Base-by-base conservation (phyloP, 2,888 invertebrate species). In the Mylabris sibirica region DNA sequence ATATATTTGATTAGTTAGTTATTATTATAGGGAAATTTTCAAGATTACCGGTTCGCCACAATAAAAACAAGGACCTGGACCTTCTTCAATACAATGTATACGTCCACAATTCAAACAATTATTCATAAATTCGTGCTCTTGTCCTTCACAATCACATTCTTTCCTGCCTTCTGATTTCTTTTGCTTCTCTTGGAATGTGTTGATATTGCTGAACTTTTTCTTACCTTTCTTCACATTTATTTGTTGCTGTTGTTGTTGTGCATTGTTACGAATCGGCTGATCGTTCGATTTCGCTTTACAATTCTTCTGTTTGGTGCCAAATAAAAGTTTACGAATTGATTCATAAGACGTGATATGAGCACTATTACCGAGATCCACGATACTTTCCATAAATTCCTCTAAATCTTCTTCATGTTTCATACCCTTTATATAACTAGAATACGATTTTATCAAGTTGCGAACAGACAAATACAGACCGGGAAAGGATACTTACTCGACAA, bases 71-170 rank as follows among this genome's bases (percentile, higher is more conserved):
- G 98, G 97, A 0, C 99, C 99, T 9, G 97, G 93, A 1, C 99
- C 98, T 86, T 99, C 99, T 85, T 98, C 97, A 66, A 90, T 90
- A 84, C 99, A 99, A 5, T 99, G 94, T 71, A 99, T 93, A 67
- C 98, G 89, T 0, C 99, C 99, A 85, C 99, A 99, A 70, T 90
- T 90, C 12, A 94, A 82, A 80, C 99, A 99, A 85, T 99, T 99
- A 82, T 95, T 96, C 67, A 99, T 88, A 60, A 99, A 87, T 65
- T 89, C 89, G 83, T 99, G 99, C 79, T 92, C 93, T 3, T 91
- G 89, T 0, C 98, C 98, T 84, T 98, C 95, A 81, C 99, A 99
- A 68, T 95, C 91, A 84, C 99, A 99, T 63, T 87, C 87, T 79
- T 94, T 93, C 44, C 99, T 59, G 77, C 80, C 81, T 74, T 79